A percentile compares a stretch with the other conserved stretches of the same genome.
Conservation (phyloP, 1,140 invertebrate genomes). For the Lordiphosa clarofinis region DNA sequence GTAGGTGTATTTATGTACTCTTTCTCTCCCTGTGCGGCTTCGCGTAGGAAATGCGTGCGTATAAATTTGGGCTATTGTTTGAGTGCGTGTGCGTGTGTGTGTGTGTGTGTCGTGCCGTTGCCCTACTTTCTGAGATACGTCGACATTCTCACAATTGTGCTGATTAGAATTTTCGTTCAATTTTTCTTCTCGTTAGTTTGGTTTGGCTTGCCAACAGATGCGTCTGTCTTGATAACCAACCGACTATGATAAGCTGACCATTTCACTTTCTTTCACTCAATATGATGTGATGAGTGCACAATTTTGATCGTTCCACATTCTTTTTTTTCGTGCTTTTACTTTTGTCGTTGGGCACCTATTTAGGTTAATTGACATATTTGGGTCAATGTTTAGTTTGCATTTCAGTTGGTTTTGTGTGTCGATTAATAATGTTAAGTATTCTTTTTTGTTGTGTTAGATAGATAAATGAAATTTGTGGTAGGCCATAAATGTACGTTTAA, state of each 20-base stretch:
- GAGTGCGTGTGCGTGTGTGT: constrained; percentile 17
- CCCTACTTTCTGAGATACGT: constrained; percentile 63
- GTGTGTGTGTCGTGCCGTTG: constrained; percentile 18
- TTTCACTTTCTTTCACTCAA: constrained; percentile 24
- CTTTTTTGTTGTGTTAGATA: too few relatives aligned
- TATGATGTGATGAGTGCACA: constrained; percentile 38
- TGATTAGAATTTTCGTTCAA: constrained; percentile 45
- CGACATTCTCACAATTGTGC: constrained; percentile 31
- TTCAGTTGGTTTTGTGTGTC: constrained; percentile 24
- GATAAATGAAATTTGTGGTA: too few relatives aligned
- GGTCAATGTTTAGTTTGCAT: constrained; percentile 70
- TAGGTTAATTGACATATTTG: constrained; percentile 65
- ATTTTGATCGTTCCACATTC: constrained; percentile 36
- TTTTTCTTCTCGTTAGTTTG: constrained; percentile 12
- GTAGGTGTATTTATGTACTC: constrained; percentile 3
- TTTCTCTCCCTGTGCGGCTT: constrained; percentile 7
- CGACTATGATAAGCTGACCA: constrained; percentile 31
- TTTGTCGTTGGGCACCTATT: constrained; percentile 26
- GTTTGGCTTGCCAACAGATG: constrained; percentile 47
- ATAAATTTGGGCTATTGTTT: constrained; percentile 69
- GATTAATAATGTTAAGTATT: constrained; percentile 27
- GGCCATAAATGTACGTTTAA: too few relatives aligned
- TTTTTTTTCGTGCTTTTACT: constrained; percentile 4
- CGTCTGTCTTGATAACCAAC: constrained; percentile 35
- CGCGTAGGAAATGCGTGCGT: constrained; percentile 63